Evolutionary conservation across 1,140 invertebrate genomes (phyloP), one percentile per base, ranked within the genome.

Genomic region (Dolichoris vasculosae): DNA sequence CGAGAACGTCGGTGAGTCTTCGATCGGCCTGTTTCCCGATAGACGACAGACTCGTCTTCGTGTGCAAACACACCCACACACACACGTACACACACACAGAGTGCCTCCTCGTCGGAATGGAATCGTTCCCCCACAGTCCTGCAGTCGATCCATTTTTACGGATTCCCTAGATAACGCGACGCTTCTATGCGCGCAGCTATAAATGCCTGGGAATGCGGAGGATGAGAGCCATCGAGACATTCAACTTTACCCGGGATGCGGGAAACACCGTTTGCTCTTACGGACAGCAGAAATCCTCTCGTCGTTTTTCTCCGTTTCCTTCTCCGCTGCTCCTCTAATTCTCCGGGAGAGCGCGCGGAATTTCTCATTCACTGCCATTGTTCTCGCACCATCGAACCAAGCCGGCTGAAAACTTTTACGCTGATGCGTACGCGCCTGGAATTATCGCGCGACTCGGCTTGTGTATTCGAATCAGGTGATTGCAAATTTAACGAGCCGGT

Each of bases 331-430:
- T 55, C 43, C 43, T 55, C 26, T 35, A 59, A 79, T 79, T 63
- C 32, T 67, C 63, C 23, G 38, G 15, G 78, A 43, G 63, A 63
- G 77, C 38, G 40, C 23, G 38, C 4, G 64, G 63, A 84, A 84
- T 84, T 84, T 84, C 82, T 84, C 82, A 84, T 84, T 84, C 75
- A 78, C 32, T 32, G 67, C 20, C 82, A 76, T 83, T 76, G 82
- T 83, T 83, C 82, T 13, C 48, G n/a, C 69, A 71, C 35, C 26
- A 17, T 0, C 40, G 3, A 26, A n/a, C 23, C 40, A 23, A 59
- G 23, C 23, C 20, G 55, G 26, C 8, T 26, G 67, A 23, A 78
- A 84, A 84, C 40, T 78, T 78, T 84, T 78, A 46, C 75, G 82
- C 75, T 64, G 59, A 77, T 78, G 82, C 75, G 55, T 76, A 40